Evolutionary conservation across 2,113 vertebrate genomes (phyloP).

Genomic region (Aspidoscelis tigris): DNA sequence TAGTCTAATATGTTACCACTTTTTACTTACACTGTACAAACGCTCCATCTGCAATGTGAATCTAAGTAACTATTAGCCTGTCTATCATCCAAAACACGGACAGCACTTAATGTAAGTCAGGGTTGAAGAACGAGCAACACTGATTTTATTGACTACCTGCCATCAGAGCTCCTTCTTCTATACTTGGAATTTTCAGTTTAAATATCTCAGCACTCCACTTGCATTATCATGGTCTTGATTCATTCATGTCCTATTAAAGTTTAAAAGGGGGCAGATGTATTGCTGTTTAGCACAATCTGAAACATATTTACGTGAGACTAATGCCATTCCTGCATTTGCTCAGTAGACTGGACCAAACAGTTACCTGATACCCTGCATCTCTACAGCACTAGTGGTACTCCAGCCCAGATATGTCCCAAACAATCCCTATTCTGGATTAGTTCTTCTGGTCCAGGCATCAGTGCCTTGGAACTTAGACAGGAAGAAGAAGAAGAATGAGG

Average conservation of each 20-base stretch:
- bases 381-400: too few species aligned
- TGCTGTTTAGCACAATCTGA: background rate
- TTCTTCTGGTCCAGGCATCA: too few species aligned
- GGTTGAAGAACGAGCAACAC: background rate
- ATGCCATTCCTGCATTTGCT: background rate
- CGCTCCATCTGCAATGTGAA: conserved; percentile 28
- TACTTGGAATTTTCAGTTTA: background rate
- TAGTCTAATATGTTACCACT: conserved; percentile 52
- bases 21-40: conserved; percentile 49
- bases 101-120: background rate
- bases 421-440: too few species aligned
- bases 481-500: too few species aligned
- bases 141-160: background rate
- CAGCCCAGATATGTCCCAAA: too few species aligned
- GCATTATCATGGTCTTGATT: background rate
- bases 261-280: background rate
- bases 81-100: background rate
- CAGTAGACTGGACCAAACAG: too few species aligned
- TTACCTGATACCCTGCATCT: too few species aligned
- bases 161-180: too few species aligned
- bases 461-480: too few species aligned
- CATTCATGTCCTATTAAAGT: background rate
- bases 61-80: conserved; percentile 48
- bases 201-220: background rate
- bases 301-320: background rate